Evolutionary conservation across 2,888 invertebrate species (phyloP).

Genomic region (Tillus elongatus): DNA sequence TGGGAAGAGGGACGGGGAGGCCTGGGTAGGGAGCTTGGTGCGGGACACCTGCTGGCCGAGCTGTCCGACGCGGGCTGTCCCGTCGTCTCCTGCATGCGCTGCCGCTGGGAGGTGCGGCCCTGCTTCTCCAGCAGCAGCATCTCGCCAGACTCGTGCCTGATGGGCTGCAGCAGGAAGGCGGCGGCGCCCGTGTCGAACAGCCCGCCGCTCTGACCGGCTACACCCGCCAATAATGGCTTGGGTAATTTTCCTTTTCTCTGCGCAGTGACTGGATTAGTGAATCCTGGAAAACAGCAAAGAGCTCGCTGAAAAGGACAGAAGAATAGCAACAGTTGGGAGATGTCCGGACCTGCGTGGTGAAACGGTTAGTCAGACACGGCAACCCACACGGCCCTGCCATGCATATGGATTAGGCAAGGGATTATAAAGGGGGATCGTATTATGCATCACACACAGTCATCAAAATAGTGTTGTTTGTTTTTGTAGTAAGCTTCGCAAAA

Average conservation of each 20-base stretch:
- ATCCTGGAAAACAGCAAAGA: constrained; percentile 78
- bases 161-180: constrained; percentile 29
- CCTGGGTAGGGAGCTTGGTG: constrained; percentile 63
- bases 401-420: too few relatives aligned
- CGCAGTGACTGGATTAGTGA: constrained; percentile 67
- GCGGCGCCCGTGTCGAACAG: constrained; percentile 26
- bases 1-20: constrained; percentile 56
- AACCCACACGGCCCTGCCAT: constrained; percentile 44
- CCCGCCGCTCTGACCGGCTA: constrained; percentile 40
- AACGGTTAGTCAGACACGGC: constrained; percentile 44
- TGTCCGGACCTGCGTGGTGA: constrained; percentile 39
- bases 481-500: too few relatives aligned
- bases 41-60: constrained; percentile 47
- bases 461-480: too few relatives aligned
- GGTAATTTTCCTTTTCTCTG: constrained; percentile 68
- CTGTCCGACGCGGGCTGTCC: constrained; percentile 25
- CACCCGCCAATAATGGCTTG: constrained; percentile 64
- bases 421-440: too few relatives aligned
- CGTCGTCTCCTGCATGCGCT: constrained; percentile 50
- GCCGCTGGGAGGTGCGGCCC: constrained; percentile 67
- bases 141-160: constrained; percentile 51
- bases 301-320: constrained; percentile 65
- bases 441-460: too few relatives aligned
- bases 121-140: constrained; percentile 68
- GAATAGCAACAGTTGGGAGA: constrained; percentile 43